These are phyloP conservation scores for Sebastolobus altivelis DNA, from an alignment of 2,797 vertebrate genomes.

Conservation along the genomic window DNA sequence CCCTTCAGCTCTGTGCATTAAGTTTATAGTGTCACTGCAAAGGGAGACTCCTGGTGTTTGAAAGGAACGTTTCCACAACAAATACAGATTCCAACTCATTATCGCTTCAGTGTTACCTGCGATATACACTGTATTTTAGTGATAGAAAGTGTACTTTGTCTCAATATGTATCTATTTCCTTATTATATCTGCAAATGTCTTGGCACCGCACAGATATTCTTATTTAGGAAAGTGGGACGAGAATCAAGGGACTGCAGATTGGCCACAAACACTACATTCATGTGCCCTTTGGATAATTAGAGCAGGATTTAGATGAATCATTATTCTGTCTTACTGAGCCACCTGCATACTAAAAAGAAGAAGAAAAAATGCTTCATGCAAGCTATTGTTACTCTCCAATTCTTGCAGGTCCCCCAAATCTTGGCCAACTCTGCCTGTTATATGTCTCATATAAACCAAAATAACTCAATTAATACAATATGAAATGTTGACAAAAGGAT, in stretches of 20 bases:
- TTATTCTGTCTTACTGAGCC: constrained; percentile 49
- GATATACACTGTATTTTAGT: constrained; percentile 3
- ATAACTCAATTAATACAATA: not conserved
- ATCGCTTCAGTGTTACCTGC: constrained; percentile 7
- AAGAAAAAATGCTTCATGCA: not conserved
- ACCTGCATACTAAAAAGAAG: constrained; percentile 38
- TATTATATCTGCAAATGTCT: constrained; percentile 53
- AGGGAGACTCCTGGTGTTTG: constrained; percentile 5
- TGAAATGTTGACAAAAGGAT: not conserved
- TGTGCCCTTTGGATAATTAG: constrained; percentile 72
- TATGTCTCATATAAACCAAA: not conserved
- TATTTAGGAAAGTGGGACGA: constrained; percentile 55
- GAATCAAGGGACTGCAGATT: constrained; percentile 59
- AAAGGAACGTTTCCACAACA: constrained; percentile 17
- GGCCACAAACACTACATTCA: constrained; percentile 48
- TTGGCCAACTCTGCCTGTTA: not conserved
- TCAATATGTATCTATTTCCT: constrained; percentile 23
- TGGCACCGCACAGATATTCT: constrained; percentile 29
- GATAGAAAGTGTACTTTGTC: constrained; percentile 19
- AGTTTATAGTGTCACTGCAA: constrained; percentile 19
- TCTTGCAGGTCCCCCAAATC: not conserved
- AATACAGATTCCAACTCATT: constrained; percentile 25
- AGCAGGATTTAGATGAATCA: constrained; percentile 62
- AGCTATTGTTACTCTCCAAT: constrained; percentile 1
- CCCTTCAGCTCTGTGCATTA: constrained; percentile 21